Conservation (phyloP, 1,140 invertebrate species). For the Drosophila lini region DNA sequence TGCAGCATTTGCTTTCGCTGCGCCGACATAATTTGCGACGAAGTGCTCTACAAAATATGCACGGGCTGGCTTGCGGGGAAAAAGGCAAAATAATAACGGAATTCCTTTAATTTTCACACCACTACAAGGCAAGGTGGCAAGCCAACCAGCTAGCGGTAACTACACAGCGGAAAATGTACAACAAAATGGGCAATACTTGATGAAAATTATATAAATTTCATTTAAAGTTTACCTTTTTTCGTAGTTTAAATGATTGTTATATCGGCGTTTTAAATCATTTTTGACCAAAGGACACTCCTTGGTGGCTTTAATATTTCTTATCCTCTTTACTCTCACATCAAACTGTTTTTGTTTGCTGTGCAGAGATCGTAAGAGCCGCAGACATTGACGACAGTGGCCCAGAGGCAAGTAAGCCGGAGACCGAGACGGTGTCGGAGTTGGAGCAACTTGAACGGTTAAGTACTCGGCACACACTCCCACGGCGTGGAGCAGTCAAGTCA, state of each 20-base stretch:
- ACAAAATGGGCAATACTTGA: no score
- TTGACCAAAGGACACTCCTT: neutral
- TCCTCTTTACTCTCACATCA: neutral
- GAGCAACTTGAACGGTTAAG: slow-evolving; percentile 80
- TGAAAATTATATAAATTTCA: no score
- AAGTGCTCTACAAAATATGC: slow-evolving; percentile 69
- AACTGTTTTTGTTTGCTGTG: slow-evolving; percentile 4
- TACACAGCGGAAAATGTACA: neutral
- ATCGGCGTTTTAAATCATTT: neutral
- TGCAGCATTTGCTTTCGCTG: slow-evolving; percentile 81
- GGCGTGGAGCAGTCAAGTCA: slow-evolving; percentile 72
- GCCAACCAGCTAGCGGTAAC: slow-evolving; percentile 14
- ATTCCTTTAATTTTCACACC: slow-evolving; percentile 81
- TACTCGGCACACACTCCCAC: slow-evolving; percentile 72
- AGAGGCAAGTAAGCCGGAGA: slow-evolving; percentile 46
- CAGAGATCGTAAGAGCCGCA: slow-evolving; percentile 34
- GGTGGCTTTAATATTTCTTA: neutral
- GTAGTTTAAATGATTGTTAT: no score
- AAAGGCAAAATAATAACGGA: slow-evolving; percentile 80
- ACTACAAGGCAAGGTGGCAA: slow-evolving; percentile 54
- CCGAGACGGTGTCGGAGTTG: slow-evolving; percentile 23
- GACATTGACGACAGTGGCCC: slow-evolving; percentile 77
- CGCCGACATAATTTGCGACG: slow-evolving; percentile 77
- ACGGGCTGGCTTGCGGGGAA: slow-evolving; percentile 24
- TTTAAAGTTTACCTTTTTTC: no score